These are phyloP conservation scores for Cheiracanthium punctorium DNA, from an alignment of 2,888 invertebrate species.

Conservation along the genomic window DNA sequence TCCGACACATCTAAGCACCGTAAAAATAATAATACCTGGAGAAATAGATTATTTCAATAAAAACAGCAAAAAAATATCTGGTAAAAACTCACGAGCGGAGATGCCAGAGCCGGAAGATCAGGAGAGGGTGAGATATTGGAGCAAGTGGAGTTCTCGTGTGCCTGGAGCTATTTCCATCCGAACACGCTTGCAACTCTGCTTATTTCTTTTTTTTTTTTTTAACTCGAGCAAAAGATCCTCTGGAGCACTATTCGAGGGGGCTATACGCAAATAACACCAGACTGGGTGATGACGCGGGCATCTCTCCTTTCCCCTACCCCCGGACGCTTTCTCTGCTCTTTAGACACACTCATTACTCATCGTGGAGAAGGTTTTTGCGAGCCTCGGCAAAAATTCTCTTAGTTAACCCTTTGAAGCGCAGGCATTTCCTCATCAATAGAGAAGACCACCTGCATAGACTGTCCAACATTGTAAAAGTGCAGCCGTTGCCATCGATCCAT, in stretches of 20 bases:
- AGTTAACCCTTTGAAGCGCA: too few relatives aligned
- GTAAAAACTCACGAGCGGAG: background rate
- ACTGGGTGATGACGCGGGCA: background rate
- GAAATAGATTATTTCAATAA: background rate
- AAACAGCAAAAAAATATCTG: background rate
- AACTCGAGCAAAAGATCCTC: slow-evolving; percentile 38
- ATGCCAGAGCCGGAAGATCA: slow-evolving; percentile 41
- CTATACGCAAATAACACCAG: slow-evolving; percentile 23
- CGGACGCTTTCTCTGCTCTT: too few relatives aligned
- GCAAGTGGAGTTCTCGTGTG: slow-evolving; percentile 26
- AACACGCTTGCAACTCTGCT: slow-evolving; percentile 19
- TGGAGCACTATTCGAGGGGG: background rate
- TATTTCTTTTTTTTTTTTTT: too few relatives aligned
- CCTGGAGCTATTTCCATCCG: slow-evolving; percentile 60
- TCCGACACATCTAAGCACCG: too few relatives aligned
- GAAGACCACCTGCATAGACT: too few relatives aligned
- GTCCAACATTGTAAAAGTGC: too few relatives aligned
- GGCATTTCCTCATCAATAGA: too few relatives aligned
- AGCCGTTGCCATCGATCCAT: too few relatives aligned
- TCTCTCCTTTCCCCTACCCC: too few relatives aligned
- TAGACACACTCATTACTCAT: too few relatives aligned
- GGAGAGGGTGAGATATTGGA: slow-evolving; percentile 46
- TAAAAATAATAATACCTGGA: background rate
- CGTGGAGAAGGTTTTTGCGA: too few relatives aligned
- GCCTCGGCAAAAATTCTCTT: too few relatives aligned